Conservation (phyloP, 2,797 vertebrate species). For the Pelochelys cantorii region DNA sequence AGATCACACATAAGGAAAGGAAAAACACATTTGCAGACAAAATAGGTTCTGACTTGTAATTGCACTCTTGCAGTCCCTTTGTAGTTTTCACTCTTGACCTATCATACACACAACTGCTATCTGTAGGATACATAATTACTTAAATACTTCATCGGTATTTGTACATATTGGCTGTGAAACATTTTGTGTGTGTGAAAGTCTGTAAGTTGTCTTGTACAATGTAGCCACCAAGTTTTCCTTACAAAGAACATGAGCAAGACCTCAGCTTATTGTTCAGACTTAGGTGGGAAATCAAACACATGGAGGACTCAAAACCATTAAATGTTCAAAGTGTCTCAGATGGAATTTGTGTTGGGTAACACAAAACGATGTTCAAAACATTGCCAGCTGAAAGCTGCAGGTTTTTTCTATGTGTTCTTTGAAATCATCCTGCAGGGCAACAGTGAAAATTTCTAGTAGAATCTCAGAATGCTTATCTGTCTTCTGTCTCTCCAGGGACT, state of each 20-base stretch:
- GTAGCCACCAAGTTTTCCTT: slow-evolving; percentile 18
- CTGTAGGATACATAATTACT: neutral
- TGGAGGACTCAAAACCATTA: neutral
- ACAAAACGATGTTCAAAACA: slow-evolving; percentile 37
- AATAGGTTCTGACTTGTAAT: neutral
- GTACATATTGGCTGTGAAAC: slow-evolving; percentile 11
- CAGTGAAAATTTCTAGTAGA: slow-evolving; percentile 37
- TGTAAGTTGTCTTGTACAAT: neutral
- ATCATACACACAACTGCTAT: neutral
- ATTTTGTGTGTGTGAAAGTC: neutral
- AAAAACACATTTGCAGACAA: slow-evolving; percentile 2
- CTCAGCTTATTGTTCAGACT: slow-evolving; percentile 26
- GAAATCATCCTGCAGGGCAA: slow-evolving; percentile 14
- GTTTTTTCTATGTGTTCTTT: neutral
- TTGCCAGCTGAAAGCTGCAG: slow-evolving; percentile 42
- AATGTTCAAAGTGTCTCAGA: slow-evolving; percentile 48
- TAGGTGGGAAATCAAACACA: slow-evolving; percentile 37
- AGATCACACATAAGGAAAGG: neutral
- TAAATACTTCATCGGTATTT: slow-evolving; percentile 24
- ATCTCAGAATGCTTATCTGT: slow-evolving; percentile 47
- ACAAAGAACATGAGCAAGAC: neutral
- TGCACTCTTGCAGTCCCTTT: neutral
- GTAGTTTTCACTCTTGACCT: neutral
- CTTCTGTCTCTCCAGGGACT: slow-evolving; percentile 21
- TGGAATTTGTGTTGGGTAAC: slow-evolving; percentile 51